These are phyloP conservation scores for Tapirus terrestris DNA, from an alignment of 2,113 vertebrate species.

Conservation along the genomic window DNA sequence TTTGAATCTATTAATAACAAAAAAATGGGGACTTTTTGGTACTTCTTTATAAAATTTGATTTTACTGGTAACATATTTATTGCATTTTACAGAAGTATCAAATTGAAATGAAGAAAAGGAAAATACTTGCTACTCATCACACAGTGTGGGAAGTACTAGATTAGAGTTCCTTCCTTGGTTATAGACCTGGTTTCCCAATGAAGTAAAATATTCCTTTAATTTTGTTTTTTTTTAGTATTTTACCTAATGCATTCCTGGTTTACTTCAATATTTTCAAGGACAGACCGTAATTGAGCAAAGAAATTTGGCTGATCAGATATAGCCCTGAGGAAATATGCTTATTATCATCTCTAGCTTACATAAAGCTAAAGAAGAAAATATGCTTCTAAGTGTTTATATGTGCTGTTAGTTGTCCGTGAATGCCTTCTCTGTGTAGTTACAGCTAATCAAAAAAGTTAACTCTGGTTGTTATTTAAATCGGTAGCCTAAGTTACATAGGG, in stretches of 20 bases:
- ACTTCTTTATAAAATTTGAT: neutral
- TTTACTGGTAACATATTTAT: neutral
- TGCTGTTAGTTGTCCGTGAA: neutral
- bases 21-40: neutral
- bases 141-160: neutral
- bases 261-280: neutral
- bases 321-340: neutral
- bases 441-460: slow-evolving; percentile 2
- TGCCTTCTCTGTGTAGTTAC: neutral
- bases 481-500: neutral
- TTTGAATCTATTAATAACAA: neutral
- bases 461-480: slow-evolving; percentile 11
- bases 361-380: neutral
- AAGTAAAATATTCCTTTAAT: neutral
- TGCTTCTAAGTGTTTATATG: neutral
- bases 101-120: neutral
- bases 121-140: neutral
- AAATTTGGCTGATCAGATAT: neutral
- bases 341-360: neutral
- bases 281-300: neutral
- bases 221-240: neutral
- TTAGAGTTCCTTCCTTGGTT: neutral
- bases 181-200: neutral
- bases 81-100: neutral
- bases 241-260: neutral